Percentiles rank a stretch among this genome's conserved stretches.
Evolutionary conservation across 2,797 vertebrate species (phyloP).

Genomic region (Chelmon rostratus): DNA sequence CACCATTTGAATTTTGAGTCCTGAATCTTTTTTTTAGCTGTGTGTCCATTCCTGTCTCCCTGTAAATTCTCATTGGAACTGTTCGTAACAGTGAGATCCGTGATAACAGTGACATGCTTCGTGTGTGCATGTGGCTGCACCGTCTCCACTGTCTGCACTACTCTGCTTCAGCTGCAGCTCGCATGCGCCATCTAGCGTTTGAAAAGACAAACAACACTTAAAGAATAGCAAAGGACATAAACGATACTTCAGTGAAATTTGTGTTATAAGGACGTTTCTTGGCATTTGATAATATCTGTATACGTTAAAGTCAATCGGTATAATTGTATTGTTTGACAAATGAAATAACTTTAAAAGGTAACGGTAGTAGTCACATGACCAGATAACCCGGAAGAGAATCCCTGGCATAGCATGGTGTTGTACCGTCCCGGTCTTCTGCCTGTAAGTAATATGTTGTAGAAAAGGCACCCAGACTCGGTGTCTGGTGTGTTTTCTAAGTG

Average conservation of each 20-base stretch:
- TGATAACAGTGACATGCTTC: no score
- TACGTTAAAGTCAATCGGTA: neutral
- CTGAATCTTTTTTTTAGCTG: no score
- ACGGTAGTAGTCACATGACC: neutral
- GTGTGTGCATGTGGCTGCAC: no score
- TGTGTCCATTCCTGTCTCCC: no score
- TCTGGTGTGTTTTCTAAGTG: neutral
- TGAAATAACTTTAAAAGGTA: neutral
- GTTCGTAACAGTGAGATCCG: no score
- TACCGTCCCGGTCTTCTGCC: accelerated
- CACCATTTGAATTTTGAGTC: no score
- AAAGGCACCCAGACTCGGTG: neutral
- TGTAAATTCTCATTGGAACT: no score
- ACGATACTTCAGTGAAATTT: neutral
- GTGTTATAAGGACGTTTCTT: no score
- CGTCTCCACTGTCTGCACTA: no score
- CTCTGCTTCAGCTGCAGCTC: no score
- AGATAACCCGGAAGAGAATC: constrained; percentile 22
- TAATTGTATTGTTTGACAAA: neutral
- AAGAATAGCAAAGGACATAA: neutral
- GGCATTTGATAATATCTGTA: accelerated
- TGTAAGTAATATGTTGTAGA: neutral
- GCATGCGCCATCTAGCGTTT: no score
- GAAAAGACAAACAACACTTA: no score
- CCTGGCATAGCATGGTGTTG: neutral